These are phyloP conservation scores for Carabus problematicus DNA, from an alignment of 2,888 invertebrate genomes.

Conservation along the genomic window DNA sequence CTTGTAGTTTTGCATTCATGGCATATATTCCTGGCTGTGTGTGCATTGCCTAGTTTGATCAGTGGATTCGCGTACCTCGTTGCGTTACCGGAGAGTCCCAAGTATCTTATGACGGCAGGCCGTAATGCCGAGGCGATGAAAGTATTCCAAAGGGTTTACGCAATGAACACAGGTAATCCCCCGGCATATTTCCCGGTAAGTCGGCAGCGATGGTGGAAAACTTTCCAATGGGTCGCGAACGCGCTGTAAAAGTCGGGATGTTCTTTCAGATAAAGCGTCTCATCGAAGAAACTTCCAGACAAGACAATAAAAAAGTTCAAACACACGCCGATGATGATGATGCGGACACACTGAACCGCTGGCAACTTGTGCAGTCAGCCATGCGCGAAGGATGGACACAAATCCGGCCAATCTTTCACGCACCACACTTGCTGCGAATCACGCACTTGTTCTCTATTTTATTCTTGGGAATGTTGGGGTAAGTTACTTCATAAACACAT, in stretches of 20 bases:
- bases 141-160: conserved; percentile 68
- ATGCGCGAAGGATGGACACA: conserved; percentile 63
- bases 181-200: conserved; percentile 69
- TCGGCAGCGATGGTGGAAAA: conserved; percentile 27
- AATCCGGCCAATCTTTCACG: conserved; percentile 69
- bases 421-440: conserved; percentile 68
- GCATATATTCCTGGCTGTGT: conserved; percentile 56
- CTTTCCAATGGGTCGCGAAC: conserved; percentile 3
- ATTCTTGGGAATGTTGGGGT: conserved; percentile 73
- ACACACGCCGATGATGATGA: conserved; percentile 55
- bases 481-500: conserved; percentile 50
- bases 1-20: conserved; percentile 56
- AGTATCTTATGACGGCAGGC: conserved; percentile 73
- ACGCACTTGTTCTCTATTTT: conserved; percentile 70
- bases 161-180: conserved; percentile 67
- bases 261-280: conserved; percentile 56
- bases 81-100: conserved; percentile 74
- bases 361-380: not conserved
- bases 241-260: conserved; percentile 12
- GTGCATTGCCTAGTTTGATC: conserved; percentile 54
- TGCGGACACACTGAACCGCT: conserved; percentile 44
- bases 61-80: conserved; percentile 52
- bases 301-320: conserved; percentile 54
- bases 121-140: conserved; percentile 67
- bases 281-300: conserved; percentile 52